Conservation (phyloP, 2,888 invertebrate species). For the Elmis aenea region DNA sequence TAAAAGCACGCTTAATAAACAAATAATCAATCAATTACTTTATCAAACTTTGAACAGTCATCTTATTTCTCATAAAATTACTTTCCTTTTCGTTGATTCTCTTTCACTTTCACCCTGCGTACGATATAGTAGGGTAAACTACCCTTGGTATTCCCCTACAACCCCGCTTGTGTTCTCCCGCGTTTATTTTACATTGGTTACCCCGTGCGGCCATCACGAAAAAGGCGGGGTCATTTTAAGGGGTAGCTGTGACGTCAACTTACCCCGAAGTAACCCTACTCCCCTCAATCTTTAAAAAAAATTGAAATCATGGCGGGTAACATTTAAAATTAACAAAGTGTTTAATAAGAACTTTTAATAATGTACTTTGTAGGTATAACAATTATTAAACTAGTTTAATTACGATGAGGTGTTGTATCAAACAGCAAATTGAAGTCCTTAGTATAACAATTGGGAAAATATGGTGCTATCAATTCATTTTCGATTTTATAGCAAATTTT, state of each 20-base stretch:
- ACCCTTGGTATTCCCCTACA: slow-evolving; percentile 32
- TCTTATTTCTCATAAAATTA: slow-evolving; percentile 21
- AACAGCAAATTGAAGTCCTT: too few relatives aligned
- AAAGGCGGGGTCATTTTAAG: slow-evolving; percentile 33
- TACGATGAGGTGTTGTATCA: too few relatives aligned
- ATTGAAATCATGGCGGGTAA: too few relatives aligned
- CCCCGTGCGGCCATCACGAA: slow-evolving; percentile 37
- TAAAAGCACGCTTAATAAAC: too few relatives aligned
- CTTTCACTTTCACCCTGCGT: slow-evolving; percentile 37
- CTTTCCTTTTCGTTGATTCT: slow-evolving; percentile 36
- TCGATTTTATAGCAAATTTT: too few relatives aligned
- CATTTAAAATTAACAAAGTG: too few relatives aligned
- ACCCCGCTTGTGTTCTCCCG: slow-evolving; percentile 33
- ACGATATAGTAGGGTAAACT: slow-evolving; percentile 26
- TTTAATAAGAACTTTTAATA: too few relatives aligned
- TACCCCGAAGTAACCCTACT: slow-evolving; percentile 7
- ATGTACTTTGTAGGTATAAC: too few relatives aligned
- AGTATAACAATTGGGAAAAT: too few relatives aligned
- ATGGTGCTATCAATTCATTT: too few relatives aligned
- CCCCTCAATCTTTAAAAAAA: not conserved
- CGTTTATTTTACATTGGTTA: slow-evolving; percentile 31
- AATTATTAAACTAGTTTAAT: too few relatives aligned
- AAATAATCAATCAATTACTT: slow-evolving; percentile 9
- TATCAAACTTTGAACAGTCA: slow-evolving; percentile 8
- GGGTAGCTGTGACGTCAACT: slow-evolving; percentile 29